Percentiles rank a stretch among this genome's conserved stretches.
Conservation (phyloP, 1,140 invertebrate species). For the Brachionus koreanus region DNA sequence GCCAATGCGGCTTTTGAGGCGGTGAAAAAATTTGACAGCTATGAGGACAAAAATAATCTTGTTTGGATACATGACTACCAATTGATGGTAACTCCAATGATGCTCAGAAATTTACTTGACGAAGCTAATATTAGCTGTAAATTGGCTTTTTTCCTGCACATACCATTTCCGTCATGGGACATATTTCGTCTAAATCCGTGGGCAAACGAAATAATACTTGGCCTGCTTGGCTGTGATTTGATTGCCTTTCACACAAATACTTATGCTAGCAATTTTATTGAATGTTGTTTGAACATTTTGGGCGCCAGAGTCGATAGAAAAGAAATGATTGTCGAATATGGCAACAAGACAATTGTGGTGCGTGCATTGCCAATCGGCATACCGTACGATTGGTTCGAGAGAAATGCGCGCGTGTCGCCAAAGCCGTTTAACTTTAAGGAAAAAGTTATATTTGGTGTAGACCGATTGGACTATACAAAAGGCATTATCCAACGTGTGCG, state of each 20-base stretch:
- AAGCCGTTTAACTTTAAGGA: slow-evolving; percentile 58
- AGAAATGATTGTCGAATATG: slow-evolving; percentile 78
- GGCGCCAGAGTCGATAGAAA: slow-evolving; percentile 81
- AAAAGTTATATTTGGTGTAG: slow-evolving; percentile 77
- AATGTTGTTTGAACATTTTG: slow-evolving; percentile 78
- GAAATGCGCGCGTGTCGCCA: slow-evolving; percentile 72
- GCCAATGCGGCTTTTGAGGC: slow-evolving; percentile 69
- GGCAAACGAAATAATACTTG: slow-evolving; percentile 84
- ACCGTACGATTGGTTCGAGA: slow-evolving; percentile 77
- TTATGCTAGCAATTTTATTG: slow-evolving; percentile 84
- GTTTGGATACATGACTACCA: slow-evolving; percentile 90
- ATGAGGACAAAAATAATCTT: slow-evolving; percentile 65
- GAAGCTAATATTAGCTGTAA: slow-evolving; percentile 73
- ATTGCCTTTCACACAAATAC: slow-evolving; percentile 86
- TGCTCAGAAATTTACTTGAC: slow-evolving; percentile 75
- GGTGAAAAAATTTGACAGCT: slow-evolving; percentile 57
- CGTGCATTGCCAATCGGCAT: slow-evolving; percentile 67
- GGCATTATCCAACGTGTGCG: slow-evolving; percentile 76
- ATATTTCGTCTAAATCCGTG: slow-evolving; percentile 82
- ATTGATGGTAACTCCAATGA: slow-evolving; percentile 80
- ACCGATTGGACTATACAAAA: slow-evolving; percentile 84
- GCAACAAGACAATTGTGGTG: slow-evolving; percentile 74
- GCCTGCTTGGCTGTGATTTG: slow-evolving; percentile 73
- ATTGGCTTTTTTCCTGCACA: slow-evolving; percentile 83
- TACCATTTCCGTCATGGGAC: slow-evolving; percentile 86